These are phyloP conservation scores for Yponomeuta plumbellus DNA, from an alignment of 2,888 invertebrate species.

Conservation along the genomic window DNA sequence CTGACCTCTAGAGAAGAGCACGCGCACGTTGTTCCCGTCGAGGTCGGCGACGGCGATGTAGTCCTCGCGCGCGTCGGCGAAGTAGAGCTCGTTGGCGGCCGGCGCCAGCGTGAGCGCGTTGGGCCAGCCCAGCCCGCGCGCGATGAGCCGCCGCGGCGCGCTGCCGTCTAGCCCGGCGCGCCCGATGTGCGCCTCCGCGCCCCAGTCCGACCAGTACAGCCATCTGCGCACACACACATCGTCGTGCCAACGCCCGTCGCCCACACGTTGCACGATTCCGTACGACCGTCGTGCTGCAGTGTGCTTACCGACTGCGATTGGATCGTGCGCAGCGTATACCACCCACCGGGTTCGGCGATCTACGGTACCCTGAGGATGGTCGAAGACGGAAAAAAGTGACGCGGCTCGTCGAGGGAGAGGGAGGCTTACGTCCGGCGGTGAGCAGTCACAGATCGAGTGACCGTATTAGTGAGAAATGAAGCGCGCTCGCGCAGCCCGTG, in stretches of 20 bases:
- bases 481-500: slow-evolving; percentile 88
- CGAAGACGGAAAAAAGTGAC: no score
- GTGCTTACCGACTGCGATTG: no score
- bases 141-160: slow-evolving; percentile 78
- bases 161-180: slow-evolving; percentile 91
- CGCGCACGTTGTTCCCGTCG: slow-evolving; percentile 82
- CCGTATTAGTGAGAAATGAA: no score
- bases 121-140: slow-evolving; percentile 86
- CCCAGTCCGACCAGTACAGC: slow-evolving; percentile 94
- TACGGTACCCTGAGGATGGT: no score
- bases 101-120: slow-evolving; percentile 89
- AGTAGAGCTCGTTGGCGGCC: slow-evolving; percentile 87
- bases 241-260: no score
- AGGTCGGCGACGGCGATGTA: slow-evolving; percentile 90
- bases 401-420: no score
- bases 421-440: no score
- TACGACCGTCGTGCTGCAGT: no score
- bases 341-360: no score
- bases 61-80: slow-evolving; percentile 91
- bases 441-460: no score
- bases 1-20: slow-evolving; percentile 81
- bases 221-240: slow-evolving; percentile 44
- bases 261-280: no score
- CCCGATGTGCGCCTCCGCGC: slow-evolving; percentile 86
- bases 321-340: no score